Base-by-base conservation (phyloP, 2,113 vertebrate genomes). In the Megaceryle maxima region DNA sequence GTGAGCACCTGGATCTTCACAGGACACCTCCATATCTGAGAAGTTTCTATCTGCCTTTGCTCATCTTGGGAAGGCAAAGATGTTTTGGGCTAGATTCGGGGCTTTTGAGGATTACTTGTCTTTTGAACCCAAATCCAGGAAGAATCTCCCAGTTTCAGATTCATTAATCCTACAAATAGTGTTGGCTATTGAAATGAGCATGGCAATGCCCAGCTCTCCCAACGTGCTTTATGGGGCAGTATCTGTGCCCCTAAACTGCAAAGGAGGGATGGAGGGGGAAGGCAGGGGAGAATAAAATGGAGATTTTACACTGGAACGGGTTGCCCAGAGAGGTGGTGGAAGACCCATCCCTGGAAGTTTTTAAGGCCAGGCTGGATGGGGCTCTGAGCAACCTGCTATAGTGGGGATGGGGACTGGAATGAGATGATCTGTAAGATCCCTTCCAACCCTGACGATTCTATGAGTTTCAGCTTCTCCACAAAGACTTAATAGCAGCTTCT, bases 191-290 rank as follows among this genome's bases (percentile, higher is more conserved):
- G 56, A 60, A 56, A 66, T 3, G 26, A 50, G 46, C 4, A 31
- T 28, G 37, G 31, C 73, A 16, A 17, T 37, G 13, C 35, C 51
- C 73, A 74, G 17, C 28, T 67, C 41, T 88, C 13, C 41, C 59
- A 13, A 2, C 0, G 1, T 48, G 11, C 5, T n/a, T 67, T 64
- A 53, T 21, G 9, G 0, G 41, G 46, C 57, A 21, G 39, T n/a
- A 10, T 39, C 8, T 22, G 8, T 62, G 15, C 29, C 55, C 53
- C 48, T 41, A 26, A 60, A 33, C 28, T 9, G 13, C 1, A 0
- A 20, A 16, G 28, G 29, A 28, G 53, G 16, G 60, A 24, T 28
- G 14, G 69, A 55, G 20, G 13, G 11, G 15, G 29, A 39, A 55
- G 18, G 31, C 39, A 48, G 26, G 72, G 53, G 2, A 2, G 33